Percentiles rank a stretch among this genome's conserved stretches.
Conservation (phyloP, 2,888 invertebrate species). For the Orthosia incerta region DNA sequence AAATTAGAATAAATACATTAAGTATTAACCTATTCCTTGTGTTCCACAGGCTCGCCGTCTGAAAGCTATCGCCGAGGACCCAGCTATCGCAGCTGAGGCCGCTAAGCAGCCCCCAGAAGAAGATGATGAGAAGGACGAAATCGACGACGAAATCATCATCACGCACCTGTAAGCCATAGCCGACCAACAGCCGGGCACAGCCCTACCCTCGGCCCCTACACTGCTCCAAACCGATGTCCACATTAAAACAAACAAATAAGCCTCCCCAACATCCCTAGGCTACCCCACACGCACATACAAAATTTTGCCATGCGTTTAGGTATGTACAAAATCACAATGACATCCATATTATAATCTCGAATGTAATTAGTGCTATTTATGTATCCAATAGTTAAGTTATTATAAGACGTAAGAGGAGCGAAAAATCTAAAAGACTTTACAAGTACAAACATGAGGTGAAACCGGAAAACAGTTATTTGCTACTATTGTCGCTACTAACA, state of each 20-base stretch:
- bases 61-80: constrained; percentile 93
- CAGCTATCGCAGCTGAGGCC: constrained; percentile 92
- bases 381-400: constrained; percentile 78
- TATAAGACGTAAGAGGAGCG: constrained; percentile 65
- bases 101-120: constrained; percentile 94
- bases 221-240: constrained; percentile 51
- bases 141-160: constrained; percentile 96
- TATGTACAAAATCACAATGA: constrained; percentile 69
- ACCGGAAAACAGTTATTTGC: constrained; percentile 47
- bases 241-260: constrained; percentile 19
- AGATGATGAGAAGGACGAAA: constrained; percentile 96
- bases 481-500: constrained; percentile 43
- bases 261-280: constrained; percentile 32
- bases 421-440: constrained; percentile 74
- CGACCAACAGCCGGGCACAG: constrained; percentile 27
- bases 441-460: constrained; percentile 78
- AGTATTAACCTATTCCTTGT: constrained; percentile 46
- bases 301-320: constrained; percentile 67
- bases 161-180: constrained; percentile 93
- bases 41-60: constrained; percentile 91
- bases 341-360: constrained; percentile 73
- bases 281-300: constrained; percentile 48
- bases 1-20: background rate
- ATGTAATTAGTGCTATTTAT: constrained; percentile 81
- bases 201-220: constrained; percentile 39